Conservation (phyloP, 2,888 invertebrate species). For the Thecophora atra region DNA sequence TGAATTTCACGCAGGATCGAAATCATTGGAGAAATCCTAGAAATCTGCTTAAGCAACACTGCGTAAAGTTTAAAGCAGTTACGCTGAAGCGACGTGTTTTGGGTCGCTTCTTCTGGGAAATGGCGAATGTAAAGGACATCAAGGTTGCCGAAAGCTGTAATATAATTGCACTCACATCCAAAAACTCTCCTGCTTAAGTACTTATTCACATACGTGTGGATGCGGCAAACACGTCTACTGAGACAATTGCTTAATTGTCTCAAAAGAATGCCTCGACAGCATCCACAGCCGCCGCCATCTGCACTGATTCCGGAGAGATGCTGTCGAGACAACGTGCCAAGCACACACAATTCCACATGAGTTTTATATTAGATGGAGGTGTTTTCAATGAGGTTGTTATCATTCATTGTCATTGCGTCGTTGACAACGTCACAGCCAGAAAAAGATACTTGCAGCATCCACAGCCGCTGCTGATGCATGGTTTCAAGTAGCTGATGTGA, state of each 20-base stretch:
- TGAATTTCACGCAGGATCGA: too few species aligned
- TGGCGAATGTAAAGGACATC: too few species aligned
- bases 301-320: not conserved
- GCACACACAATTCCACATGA: too few species aligned
- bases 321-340: constrained; percentile 8
- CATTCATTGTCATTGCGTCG: not conserved
- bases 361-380: not conserved
- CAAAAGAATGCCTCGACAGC: not conserved
- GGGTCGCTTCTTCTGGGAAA: not conserved
- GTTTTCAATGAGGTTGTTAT: not conserved
- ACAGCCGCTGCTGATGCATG: not conserved
- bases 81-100: not conserved
- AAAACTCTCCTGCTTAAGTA: too few species aligned
- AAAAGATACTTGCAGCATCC: constrained; percentile 14
- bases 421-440: constrained; percentile 15
- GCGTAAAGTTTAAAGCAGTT: too few species aligned
- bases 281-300: not conserved
- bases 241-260: constrained; percentile 5
- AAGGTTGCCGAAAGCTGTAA: too few species aligned
- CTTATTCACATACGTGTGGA: too few species aligned
- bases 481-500: constrained; percentile 14
- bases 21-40: too few species aligned
- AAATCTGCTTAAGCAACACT: not conserved
- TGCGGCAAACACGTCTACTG: not conserved
- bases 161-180: too few species aligned